phyloP scores from a whole-genome alignment of 2,113 vertebrate species.

The Theropithecus gelada region DNA sequence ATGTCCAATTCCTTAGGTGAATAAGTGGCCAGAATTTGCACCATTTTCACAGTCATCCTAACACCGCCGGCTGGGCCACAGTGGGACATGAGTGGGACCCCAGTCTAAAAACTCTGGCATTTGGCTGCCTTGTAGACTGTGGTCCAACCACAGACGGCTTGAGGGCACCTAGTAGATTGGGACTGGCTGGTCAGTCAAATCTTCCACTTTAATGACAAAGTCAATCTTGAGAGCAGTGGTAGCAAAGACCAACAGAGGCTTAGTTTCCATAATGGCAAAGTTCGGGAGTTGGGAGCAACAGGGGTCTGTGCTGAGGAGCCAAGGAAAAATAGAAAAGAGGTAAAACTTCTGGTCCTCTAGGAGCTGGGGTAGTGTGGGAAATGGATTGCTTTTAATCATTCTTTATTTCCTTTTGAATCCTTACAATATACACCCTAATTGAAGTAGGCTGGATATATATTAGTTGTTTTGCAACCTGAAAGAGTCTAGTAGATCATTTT shows the following conservation, averaged over 20 bases:
- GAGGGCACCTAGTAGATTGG: neutral
- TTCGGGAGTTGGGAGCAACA: neutral
- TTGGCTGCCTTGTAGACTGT: neutral
- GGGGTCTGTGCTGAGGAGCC: neutral
- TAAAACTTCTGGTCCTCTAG: neutral
- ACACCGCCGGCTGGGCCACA: neutral
- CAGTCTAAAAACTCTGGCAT: neutral
- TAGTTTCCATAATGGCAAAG: neutral
- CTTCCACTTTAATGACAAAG: neutral
- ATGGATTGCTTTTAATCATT: neutral
- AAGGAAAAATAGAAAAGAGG: neutral
- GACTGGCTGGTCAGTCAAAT: neutral
- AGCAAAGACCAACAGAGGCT: neutral
- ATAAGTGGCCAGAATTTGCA: neutral
- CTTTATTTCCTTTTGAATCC: neutral
- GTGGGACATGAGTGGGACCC: neutral
- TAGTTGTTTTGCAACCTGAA: neutral
- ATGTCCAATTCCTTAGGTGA: neutral
- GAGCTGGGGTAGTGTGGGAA: neutral
- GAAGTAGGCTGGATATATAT: neutral
- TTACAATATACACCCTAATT: neutral
- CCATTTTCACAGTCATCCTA: neutral
- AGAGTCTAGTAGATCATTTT: neutral
- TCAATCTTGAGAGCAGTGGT: neutral
- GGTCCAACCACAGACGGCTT: neutral